Conservation (phyloP, 2,113 vertebrate species). For the Petrocephalus zakoni region DNA sequence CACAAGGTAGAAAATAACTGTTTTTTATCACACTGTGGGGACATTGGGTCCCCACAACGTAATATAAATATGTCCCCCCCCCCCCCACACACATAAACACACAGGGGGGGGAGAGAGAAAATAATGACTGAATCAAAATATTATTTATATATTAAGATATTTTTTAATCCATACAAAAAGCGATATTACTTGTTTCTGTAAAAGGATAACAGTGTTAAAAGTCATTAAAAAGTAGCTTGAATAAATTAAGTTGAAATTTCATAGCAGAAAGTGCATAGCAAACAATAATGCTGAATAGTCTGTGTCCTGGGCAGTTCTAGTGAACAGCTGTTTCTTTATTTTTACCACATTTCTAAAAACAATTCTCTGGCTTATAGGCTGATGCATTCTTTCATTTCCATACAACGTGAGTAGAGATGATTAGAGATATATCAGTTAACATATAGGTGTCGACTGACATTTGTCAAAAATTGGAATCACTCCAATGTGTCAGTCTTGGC, state of each 20-base stretch:
- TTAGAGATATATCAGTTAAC: neutral
- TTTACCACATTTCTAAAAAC: neutral
- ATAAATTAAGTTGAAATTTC: too few relatives aligned
- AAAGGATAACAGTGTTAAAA: too few relatives aligned
- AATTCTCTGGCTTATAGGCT: neutral
- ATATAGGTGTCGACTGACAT: neutral
- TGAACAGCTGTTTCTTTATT: neutral
- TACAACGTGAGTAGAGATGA: neutral
- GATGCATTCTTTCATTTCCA: neutral
- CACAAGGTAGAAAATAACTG: neutral
- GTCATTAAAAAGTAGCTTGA: too few relatives aligned
- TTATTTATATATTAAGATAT: neutral
- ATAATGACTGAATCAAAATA: neutral
- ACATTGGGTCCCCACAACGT: too few relatives aligned
- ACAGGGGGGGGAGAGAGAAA: neutral
- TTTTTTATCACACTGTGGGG: neutral
- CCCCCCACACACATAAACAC: too few relatives aligned
- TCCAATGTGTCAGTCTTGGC: neutral
- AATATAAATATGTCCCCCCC: too few relatives aligned
- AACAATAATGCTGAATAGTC: too few relatives aligned
- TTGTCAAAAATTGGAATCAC: neutral
- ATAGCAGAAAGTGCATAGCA: too few relatives aligned
- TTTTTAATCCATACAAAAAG: too few relatives aligned
- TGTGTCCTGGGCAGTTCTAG: too few relatives aligned
- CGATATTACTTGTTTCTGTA: too few relatives aligned